Base-by-base conservation (phyloP, 2,888 invertebrate species). In the Pammene aurita region DNA sequence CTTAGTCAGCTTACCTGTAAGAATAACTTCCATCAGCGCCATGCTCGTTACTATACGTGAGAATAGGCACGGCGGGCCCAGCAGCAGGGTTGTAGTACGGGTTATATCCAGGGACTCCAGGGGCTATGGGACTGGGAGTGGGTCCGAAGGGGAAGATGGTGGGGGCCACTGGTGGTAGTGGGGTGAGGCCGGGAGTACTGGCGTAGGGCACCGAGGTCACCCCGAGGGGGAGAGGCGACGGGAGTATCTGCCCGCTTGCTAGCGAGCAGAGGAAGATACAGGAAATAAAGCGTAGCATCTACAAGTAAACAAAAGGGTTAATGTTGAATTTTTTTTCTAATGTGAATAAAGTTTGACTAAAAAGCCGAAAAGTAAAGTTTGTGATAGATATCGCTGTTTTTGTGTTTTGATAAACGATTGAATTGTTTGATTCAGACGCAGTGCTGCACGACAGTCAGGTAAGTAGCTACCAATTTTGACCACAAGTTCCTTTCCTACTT, bases 21-120 rank as follows among this genome's bases (percentile, higher is more conserved):
- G 93, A 89, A 83, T 94, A 95, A 18, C 93, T 93, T 71, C 95
- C 95, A 80, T 94, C 94, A n/a, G 91, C 88, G 72, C 90, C 93
- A 60, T 94, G 88, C 70, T 94, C 93, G 73, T 90, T 94, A 0
- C 89, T 88, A 76, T 94, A 94, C 5, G 92, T 87, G 44, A 94
- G 71, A 50, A 94, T 94, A 1, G 94, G 94, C 41, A 93, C 87
- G 34, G 86, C 82, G 0, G 89, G 82, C 18, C 82, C 84, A 7
- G 76, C 75, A 44, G 75, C 73, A 5, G 78, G 76, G 60, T 82
- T 84, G 70, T 87, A 85, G 72, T 86, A 88, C 7, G 82, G 85
- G 71, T 84, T 86, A 55, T 82, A 80, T 6, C 83, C 76, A 11
- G 74, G 68, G 6, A 72, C 46, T 13, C 74, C 78, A 1, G 81